Base-by-base conservation (phyloP, 2,888 invertebrate genomes). In the Chymomyza procnemis region DNA sequence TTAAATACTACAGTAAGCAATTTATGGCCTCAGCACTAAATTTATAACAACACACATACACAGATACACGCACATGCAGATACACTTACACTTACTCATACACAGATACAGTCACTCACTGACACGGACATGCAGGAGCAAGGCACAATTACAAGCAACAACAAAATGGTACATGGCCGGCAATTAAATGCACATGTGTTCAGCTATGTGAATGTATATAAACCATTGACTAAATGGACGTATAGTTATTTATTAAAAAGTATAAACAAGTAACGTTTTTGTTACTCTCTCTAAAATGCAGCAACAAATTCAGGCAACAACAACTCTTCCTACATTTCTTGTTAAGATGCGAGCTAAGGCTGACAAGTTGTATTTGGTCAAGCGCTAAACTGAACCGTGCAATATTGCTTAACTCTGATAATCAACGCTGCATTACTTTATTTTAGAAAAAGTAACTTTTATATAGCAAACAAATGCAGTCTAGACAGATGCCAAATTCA, bases 151-250 rank as follows among this genome's bases (percentile, higher is more conserved):
- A 57, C 63, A 71, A 75, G 75, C 74, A 50, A 18, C 48, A 18
- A 41, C 48, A 16, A 50, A 18, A 61, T 64, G 62, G 70, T 73
- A 59, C 74, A 63, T 55, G 57, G 59, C 47, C 58, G 59, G 76
- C 79, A 76, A 78, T 78, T 75, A 80, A 78, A 70, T 78, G 72
- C 66, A 77, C 67, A 75, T 67, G 79, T 67, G 69, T 9, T 41
- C 34, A 41, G 34, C 34, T 50, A 18, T 50, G 48, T 18, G 48
- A 16, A 16, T 48, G 54, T 18, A 14, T 19, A 21, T 16, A 18
- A 19, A 19, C 19, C 8, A 16, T 50, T 50, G 50, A 18, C 50
- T 50, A 9, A 16, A 50, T 19, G 26, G 4, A 12, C 34, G 12
- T 41, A 12, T 41, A 41, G 1, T 12, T 41, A 12, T 41, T 12